A percentile compares a stretch with the other conserved stretches of the same genome.
Conservation (phyloP, 2,113 vertebrate species). For the Dipodomys merriami region DNA sequence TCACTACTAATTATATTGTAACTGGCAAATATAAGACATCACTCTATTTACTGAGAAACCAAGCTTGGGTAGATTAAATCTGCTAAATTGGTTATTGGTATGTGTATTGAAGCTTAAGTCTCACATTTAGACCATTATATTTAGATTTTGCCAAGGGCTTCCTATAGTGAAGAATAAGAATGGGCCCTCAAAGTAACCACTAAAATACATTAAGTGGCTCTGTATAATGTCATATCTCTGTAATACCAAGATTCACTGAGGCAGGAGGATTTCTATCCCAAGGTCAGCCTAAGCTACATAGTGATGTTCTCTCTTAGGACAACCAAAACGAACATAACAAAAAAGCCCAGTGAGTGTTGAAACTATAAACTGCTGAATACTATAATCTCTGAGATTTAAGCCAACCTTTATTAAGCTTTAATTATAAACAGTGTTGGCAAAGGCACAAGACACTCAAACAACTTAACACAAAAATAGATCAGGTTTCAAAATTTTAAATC, state of each 20-base stretch:
- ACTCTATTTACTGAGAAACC: slow-evolving; percentile 10
- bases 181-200: not conserved
- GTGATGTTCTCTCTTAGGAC: too few species aligned
- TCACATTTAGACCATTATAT: slow-evolving; percentile 9
- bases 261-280: too few species aligned
- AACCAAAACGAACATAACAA: too few species aligned
- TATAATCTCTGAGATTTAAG: not conserved
- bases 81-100: not conserved
- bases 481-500: slow-evolving; percentile 48
- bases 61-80: slow-evolving; percentile 6
- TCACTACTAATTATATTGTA: slow-evolving; percentile 16
- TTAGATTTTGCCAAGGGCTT: slow-evolving; percentile 24
- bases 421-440: slow-evolving; percentile 8
- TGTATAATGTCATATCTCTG: too few species aligned
- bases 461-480: slow-evolving; percentile 24
- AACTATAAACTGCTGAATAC: not conserved
- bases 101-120: slow-evolving; percentile 8
- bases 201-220: not conserved
- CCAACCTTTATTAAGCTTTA: slow-evolving; percentile 44
- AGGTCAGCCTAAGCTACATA: too few species aligned
- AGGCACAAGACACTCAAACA: slow-evolving; percentile 9
- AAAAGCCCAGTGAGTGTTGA: not conserved
- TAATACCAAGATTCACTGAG: too few species aligned
- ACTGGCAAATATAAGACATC: not conserved
- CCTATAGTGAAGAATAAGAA: not conserved